These are phyloP conservation scores for Spongilla lacustris DNA, from an alignment of 37 sponge, comb jelly and placozoan species.

Conservation along the genomic window DNA sequence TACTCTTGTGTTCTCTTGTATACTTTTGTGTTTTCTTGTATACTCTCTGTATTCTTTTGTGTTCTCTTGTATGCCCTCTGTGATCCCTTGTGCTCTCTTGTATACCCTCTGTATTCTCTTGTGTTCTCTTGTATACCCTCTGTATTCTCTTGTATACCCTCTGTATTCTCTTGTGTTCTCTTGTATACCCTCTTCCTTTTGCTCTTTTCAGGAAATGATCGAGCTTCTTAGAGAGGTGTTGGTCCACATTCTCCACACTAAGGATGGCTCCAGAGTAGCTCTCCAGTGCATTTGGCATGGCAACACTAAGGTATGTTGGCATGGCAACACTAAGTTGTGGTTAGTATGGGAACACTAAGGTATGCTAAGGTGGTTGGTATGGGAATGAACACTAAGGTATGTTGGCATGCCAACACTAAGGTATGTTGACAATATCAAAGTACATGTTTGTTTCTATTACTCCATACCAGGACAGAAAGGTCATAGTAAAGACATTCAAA, in stretches of 20 bases:
- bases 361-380: constrained; percentile 63
- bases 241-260: constrained; percentile 84
- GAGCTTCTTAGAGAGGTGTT: constrained; percentile 73
- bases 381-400: constrained; percentile 91
- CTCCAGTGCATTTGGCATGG: constrained; percentile 92
- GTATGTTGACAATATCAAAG: neutral
- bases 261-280: constrained; percentile 81
- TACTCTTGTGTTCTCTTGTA: neutral
- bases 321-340: neutral
- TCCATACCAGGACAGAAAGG: constrained; percentile 80
- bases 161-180: too few species aligned
- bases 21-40: too few species aligned
- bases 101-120: neutral
- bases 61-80: neutral
- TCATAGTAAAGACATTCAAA: constrained; percentile 89
- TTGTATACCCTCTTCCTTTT: neutral
- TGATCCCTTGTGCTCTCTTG: too few species aligned
- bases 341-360: constrained; percentile 95
- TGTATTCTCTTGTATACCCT: neutral
- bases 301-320: constrained; percentile 75
- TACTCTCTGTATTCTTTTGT: neutral
- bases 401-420: neutral
- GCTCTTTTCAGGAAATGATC: constrained; percentile 71
- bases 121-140: neutral
- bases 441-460: neutral